Base-by-base conservation (phyloP, 2,797 vertebrate species). In the Molossus alvarezi region DNA sequence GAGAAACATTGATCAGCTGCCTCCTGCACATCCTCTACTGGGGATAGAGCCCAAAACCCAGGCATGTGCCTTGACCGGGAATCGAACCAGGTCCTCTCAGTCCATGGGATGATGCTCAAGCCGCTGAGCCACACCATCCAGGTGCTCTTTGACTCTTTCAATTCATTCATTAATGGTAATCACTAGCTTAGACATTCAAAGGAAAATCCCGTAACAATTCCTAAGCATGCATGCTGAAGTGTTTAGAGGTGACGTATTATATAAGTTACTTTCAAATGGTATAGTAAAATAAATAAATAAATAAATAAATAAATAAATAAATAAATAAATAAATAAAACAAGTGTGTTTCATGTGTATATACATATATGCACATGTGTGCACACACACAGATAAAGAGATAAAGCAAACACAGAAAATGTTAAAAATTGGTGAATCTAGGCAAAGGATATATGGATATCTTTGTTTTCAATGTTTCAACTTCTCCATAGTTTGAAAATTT, bases 401-500 rank as follows among this genome's bases (percentile, higher is more conserved):
- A 73, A 18, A 90, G 33, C 33, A 76, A 86, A 55, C 29, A 79
- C 9, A 65, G 45, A 95, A 75, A 93, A 85, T 11, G 21, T 48
- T 64, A 87, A 84, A 23, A 69, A 87, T 0, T 65, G 75, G 77
- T 71, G 73, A 64, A 71, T 91, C 10, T 84, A 37, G 21, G 51
- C 57, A 95, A 88, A 71, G 33, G 62, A 60, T 57, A 86, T 14
- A 80, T 7, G 55, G 8, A 2, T 72, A 62, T 48, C 33, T 65
- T 62, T 87, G 72, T 89, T 95, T 85, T 69, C 29, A 75, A 37
- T 76, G 69, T 83, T 88, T 91, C 41, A 71, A 80, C 21, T 71
- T 84, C 64, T 82, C 53, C 37, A 77, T 4, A 94, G 37, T 79
- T 57, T 93, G 60, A 88, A 96, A 81, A 64, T 94, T 72, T 85